phyloP scores from a whole-genome alignment of 2,113 vertebrate genomes.

The Oxygymnocypris stewartii region DNA sequence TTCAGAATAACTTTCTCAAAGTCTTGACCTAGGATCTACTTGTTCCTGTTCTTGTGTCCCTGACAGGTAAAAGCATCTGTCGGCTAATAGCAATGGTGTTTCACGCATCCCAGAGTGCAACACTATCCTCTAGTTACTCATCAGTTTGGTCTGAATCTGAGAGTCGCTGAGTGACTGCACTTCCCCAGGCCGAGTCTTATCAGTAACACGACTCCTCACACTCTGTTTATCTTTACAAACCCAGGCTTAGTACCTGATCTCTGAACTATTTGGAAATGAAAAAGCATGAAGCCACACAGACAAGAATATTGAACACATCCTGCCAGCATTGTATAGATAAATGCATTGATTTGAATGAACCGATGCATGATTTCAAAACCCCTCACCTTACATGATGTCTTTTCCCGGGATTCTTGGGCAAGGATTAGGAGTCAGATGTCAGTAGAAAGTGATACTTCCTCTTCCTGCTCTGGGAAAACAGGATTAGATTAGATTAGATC shows the following conservation, averaged over 20 bases:
- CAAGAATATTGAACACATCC: not conserved
- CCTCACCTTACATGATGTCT: conserved; percentile 37
- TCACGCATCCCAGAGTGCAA: conserved; percentile 68
- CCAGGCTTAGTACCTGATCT: not conserved
- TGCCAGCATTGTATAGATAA: not conserved
- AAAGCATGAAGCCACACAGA: not conserved
- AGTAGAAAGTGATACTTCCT: conserved; percentile 56
- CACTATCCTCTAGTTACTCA: conserved; percentile 65
- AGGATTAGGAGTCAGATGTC: conserved; percentile 52
- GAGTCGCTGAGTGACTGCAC: conserved; percentile 57
- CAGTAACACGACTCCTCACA: conserved; percentile 38
- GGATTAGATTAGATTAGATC: conserved; percentile 60
- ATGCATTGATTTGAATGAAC: not conserved
- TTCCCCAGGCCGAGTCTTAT: conserved; percentile 43
- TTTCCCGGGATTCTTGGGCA: conserved; percentile 7
- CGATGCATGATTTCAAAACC: not conserved
- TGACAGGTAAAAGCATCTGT: conserved; percentile 65
- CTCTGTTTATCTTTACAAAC: conserved; percentile 27
- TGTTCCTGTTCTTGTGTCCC: not conserved
- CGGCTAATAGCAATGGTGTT: conserved; percentile 61
- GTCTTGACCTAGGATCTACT: conserved; percentile 27
- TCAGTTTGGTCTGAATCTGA: conserved; percentile 55
- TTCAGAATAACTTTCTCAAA: not conserved
- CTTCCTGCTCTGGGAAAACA: conserved; percentile 52
- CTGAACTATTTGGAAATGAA: not conserved